phyloP scores from a whole-genome alignment of 1,140 invertebrate species.

The Trissolcus basalis region DNA sequence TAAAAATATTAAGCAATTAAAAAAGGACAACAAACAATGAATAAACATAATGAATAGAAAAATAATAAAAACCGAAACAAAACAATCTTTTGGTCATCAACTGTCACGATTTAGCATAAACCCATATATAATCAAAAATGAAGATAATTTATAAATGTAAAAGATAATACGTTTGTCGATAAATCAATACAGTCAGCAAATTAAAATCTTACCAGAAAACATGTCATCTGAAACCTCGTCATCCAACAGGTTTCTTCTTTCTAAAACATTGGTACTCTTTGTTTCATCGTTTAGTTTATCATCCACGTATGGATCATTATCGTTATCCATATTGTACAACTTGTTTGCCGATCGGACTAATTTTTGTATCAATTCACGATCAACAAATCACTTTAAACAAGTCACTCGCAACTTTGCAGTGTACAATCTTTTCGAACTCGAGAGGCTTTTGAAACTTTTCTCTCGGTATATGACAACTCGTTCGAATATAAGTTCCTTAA shows the following conservation, averaged over 20 bases:
- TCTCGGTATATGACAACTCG: constrained; percentile 2
- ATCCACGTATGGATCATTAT: neutral
- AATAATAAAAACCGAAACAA: too few relatives aligned
- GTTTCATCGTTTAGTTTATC: constrained; percentile 15
- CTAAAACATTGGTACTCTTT: constrained; percentile 2
- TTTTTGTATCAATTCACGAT: constrained; percentile 7
- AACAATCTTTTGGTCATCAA: too few relatives aligned
- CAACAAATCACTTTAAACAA: neutral
- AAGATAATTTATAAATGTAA: too few relatives aligned
- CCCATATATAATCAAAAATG: too few relatives aligned
- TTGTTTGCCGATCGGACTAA: constrained; percentile 16
- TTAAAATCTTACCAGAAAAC: constrained; percentile 38
- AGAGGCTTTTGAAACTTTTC: constrained; percentile 21
- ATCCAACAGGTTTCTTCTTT: constrained; percentile 3
- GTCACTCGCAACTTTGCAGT: neutral
- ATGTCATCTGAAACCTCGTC: constrained; percentile 33
- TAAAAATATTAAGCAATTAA: neutral
- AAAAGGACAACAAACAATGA: too few relatives aligned
- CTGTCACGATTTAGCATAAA: too few relatives aligned
- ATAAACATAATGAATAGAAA: too few relatives aligned
- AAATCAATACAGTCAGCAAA: neutral
- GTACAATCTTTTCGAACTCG: neutral
- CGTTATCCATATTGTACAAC: neutral
- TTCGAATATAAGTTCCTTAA: too few relatives aligned
- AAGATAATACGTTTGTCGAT: too few relatives aligned